Percentiles rank a stretch among this genome's conserved stretches.
Evolutionary conservation across 2,888 invertebrate genomes (phyloP).

Genomic region (Agelastica alni): DNA sequence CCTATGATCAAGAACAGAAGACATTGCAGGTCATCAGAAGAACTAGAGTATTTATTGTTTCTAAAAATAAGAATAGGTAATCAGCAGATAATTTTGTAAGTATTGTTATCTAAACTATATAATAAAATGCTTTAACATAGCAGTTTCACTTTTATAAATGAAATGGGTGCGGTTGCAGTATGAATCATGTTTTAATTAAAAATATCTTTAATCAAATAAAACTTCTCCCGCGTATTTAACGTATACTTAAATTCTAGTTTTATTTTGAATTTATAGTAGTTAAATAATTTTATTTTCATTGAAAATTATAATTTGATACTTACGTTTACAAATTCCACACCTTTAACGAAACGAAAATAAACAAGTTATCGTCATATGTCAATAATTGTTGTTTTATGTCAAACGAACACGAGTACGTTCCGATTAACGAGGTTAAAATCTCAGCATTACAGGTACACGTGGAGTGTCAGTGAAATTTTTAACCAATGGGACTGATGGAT

Average conservation of each 20-base stretch:
- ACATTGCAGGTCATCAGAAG: constrained; percentile 57
- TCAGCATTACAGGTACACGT: too few species aligned
- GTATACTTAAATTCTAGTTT: too few species aligned
- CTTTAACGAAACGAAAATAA: constrained; percentile 2
- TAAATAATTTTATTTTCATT: not conserved
- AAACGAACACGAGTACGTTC: too few species aligned
- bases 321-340: constrained; percentile 1
- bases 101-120: not conserved
- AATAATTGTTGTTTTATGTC: too few species aligned
- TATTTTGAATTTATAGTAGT: too few species aligned
- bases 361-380: not conserved
- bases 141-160: not conserved
- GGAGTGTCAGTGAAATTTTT: too few species aligned
- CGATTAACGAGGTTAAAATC: too few species aligned
- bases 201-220: too few species aligned
- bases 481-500: too few species aligned
- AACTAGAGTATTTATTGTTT: not conserved
- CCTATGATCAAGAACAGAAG: constrained; percentile 63
- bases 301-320: not conserved
- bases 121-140: not conserved
- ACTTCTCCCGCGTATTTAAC: too few species aligned
- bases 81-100: not conserved
- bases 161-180: not conserved
- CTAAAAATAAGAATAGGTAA: constrained; percentile 1
- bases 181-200: constrained; percentile 8